A percentile compares a stretch with the other conserved stretches of the same genome.
phyloP scores from a whole-genome alignment of 1,140 invertebrate genomes.

The Heterodera carotae region DNA sequence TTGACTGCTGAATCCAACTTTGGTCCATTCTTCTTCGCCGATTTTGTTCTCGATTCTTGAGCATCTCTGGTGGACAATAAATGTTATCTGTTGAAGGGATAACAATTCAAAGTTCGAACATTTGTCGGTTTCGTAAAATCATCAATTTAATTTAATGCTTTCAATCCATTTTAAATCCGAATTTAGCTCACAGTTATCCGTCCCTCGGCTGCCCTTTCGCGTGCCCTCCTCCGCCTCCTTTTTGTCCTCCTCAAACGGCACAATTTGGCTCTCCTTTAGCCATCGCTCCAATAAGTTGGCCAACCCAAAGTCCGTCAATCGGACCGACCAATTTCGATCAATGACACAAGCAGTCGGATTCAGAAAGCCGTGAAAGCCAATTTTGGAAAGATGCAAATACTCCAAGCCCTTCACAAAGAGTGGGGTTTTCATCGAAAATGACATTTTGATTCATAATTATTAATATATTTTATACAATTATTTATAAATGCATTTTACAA shows the following conservation, averaged over 20 bases:
- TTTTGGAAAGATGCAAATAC: slow-evolving; percentile 62
- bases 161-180: no score
- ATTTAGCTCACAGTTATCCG: background rate
- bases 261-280: slow-evolving; percentile 55
- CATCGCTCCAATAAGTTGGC: slow-evolving; percentile 62
- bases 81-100: slow-evolving; percentile 35
- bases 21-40: slow-evolving; percentile 54
- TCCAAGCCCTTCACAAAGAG: slow-evolving; percentile 60
- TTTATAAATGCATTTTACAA: no score
- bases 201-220: background rate
- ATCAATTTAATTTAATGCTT: no score
- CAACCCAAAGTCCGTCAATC: slow-evolving; percentile 62
- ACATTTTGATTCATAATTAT: no score
- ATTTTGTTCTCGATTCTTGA: slow-evolving; percentile 62
- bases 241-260: slow-evolving; percentile 25
- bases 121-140: background rate
- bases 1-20: slow-evolving; percentile 56
- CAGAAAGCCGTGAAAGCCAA: slow-evolving; percentile 62
- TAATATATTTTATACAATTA: no score
- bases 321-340: slow-evolving; percentile 64
- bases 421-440: no score
- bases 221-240: slow-evolving; percentile 14
- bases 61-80: slow-evolving; percentile 59
- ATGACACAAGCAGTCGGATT: slow-evolving; percentile 63
- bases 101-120: background rate